Evolutionary conservation across 2,113 vertebrate species (phyloP), one percentile per base, ranked within the genome.

Genomic region (Lates calcarifer): DNA sequence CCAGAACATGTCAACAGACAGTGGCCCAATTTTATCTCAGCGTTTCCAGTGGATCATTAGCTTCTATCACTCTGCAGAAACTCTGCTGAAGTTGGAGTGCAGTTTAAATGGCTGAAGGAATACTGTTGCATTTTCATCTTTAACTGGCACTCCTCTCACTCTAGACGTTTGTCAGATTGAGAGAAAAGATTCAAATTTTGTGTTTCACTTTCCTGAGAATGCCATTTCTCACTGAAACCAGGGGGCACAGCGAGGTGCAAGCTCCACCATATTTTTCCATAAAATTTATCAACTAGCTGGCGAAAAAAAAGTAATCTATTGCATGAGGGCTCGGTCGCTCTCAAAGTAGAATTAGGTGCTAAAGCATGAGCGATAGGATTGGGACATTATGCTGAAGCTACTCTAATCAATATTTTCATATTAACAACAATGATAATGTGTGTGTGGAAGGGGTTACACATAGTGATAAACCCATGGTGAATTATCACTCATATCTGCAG

Each of bases 1-100:
- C 79, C 89, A 90, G 80, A 81, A 87, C 85, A 80, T 83, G 82
- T 92, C 88, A 87, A 81, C 89, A 89, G 80, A 88, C 84, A 88
- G 82, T 81, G 82, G 74, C 82, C 81, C 81, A 87, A 73, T 85
- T 92, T 90, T 83, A 88, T 91, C 81, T 90, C 81, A 74, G 80
- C 71, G 5, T 3, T 85, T 82, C 87, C 91, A 84, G 87, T 65
- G 74, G 66, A 91, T 90, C 88, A 90, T 92, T 90, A 91, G 76
- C 74, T 78, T 77, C 82, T 77, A 83, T 85, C 81, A 47, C 85
- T 87, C 76, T 60, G 65, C 62, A 75, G 61, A 90, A 88, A 75
- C 65, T 90, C 78, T 47, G 84, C 74, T 37, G 24, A 90, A 90
- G 84, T 86, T 87, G 31, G 79, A 90, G 74, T 56, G 64, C 68